Conservation (phyloP, 2,113 vertebrate genomes). For the Planiliza haematocheilus region DNA sequence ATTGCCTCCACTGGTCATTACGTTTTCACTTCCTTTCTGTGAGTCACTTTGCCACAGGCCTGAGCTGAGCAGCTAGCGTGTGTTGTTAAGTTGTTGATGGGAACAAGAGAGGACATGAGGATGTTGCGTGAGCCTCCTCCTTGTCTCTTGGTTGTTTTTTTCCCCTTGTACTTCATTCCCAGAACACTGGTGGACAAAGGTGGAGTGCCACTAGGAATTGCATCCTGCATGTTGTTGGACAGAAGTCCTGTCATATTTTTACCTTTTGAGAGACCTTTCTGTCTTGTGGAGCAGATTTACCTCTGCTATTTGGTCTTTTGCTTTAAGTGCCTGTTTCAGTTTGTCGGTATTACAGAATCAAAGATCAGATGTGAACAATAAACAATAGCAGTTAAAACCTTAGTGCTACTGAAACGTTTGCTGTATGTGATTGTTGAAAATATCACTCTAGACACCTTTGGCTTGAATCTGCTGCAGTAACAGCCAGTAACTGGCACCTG, state of each 20-base stretch:
- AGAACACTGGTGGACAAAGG: slow-evolving; percentile 42
- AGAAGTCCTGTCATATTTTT: slow-evolving; percentile 38
- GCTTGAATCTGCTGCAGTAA: too few relatives aligned
- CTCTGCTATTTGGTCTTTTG: slow-evolving; percentile 46
- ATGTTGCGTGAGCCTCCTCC: slow-evolving; percentile 44
- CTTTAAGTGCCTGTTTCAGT: slow-evolving; percentile 11
- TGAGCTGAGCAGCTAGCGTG: slow-evolving; percentile 40
- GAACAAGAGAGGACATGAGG: slow-evolving; percentile 66
- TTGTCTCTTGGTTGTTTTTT: not conserved
- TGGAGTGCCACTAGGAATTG: slow-evolving; percentile 34
- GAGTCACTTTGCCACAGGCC: slow-evolving; percentile 60
- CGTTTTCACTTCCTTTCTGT: slow-evolving; percentile 25
- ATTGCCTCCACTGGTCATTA: slow-evolving; percentile 17
- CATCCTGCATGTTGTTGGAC: slow-evolving; percentile 19
- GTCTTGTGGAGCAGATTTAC: slow-evolving; percentile 1
- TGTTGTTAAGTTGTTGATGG: slow-evolving; percentile 58
- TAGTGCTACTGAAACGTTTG: too few relatives aligned
- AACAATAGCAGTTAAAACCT: too few relatives aligned
- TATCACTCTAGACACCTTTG: too few relatives aligned
- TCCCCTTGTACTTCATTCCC: slow-evolving; percentile 5
- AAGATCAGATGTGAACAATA: slow-evolving; percentile 5
- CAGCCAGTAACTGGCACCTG: too few relatives aligned
- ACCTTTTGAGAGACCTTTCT: slow-evolving; percentile 50
- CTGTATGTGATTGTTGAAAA: too few relatives aligned
- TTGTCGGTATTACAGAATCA: slow-evolving; percentile 10